Base-by-base conservation (phyloP, 2,888 invertebrate species). In the Meliscaeva auricollis region DNA sequence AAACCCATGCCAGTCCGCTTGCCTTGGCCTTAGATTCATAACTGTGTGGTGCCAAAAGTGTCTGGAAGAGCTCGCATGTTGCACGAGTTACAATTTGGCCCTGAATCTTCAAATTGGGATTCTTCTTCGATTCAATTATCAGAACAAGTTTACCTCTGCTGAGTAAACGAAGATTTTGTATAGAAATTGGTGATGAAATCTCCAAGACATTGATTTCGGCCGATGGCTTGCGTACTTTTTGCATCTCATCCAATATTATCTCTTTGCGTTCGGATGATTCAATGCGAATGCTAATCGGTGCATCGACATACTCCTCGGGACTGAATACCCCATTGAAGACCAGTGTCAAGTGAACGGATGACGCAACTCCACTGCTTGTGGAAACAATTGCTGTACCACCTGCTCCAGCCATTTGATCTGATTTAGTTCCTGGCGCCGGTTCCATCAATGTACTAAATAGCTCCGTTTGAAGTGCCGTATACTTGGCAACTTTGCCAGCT, bases 331-430 rank as follows among this genome's bases (percentile, higher is more conserved):
- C 97, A 89, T 97, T 97, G 90, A 97, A 97, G 0, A 97, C 94
- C 3, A 97, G 92, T 0, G 96, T 96, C 46, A 97, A 91, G 90
- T 97, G 96, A 78, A 97, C 94, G 41, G 96, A 96, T 0, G 97
- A 96, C 0, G 96, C 95, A 1, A 96, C 95, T 0, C 96, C 95
- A 11, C 96, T 96, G 0, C 95, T 96, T 0, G 96, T 96, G 0
- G 97, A 96, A 0, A 98, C 95, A 38, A 97, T 95, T 0, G 97
- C 97, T 0, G 97, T 97, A 1, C 97, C 98, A 89, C 96, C 97
- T 88, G 93, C 95, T 88, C 93, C 96, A 84, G 92, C 93, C 94
- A 93, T 94, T 78, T 93, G 92, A 73, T 94, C 93, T 44, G 92
- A 93, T 91, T 93, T 94, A 87, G 92, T 94, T 88, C 93, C 96